Evolutionary conservation across 2,797 vertebrate species (phyloP).

Genomic region (Luscinia luscinia): DNA sequence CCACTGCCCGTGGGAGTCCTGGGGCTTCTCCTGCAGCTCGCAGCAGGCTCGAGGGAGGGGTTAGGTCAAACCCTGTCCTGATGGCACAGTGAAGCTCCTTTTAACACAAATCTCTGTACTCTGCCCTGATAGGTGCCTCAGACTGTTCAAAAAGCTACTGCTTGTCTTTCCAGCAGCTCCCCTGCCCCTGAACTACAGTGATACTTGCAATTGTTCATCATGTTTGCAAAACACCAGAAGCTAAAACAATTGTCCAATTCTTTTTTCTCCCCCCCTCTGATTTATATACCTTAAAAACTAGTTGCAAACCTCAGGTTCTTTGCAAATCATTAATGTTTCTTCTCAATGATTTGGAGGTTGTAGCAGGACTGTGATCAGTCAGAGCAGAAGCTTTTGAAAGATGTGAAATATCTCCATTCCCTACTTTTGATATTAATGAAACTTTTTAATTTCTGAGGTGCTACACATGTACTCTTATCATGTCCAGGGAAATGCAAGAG

Average conservation of each 20-base stretch:
- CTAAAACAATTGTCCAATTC: neutral
- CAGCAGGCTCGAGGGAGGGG: neutral
- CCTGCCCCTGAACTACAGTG: neutral
- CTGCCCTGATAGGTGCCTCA: neutral
- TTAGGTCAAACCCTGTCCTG: neutral
- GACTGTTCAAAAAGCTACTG: neutral
- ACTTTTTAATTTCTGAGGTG: neutral
- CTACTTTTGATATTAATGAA: neutral
- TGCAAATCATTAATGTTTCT: neutral
- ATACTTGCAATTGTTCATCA: neutral
- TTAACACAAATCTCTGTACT: neutral
- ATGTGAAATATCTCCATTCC: neutral
- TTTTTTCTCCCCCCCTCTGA: accelerated
- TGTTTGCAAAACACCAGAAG: neutral
- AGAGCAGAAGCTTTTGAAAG: neutral
- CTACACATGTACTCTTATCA: neutral
- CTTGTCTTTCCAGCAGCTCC: neutral
- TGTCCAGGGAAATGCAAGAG: neutral
- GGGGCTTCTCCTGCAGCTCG: neutral
- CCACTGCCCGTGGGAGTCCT: neutral
- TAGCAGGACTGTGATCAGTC: neutral
- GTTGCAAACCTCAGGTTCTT: neutral
- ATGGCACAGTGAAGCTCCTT: neutral
- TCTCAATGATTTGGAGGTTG: neutral
- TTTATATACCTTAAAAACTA: neutral